Conservation (phyloP, 1,140 invertebrate species). For the Caligus rogercresseyi region DNA sequence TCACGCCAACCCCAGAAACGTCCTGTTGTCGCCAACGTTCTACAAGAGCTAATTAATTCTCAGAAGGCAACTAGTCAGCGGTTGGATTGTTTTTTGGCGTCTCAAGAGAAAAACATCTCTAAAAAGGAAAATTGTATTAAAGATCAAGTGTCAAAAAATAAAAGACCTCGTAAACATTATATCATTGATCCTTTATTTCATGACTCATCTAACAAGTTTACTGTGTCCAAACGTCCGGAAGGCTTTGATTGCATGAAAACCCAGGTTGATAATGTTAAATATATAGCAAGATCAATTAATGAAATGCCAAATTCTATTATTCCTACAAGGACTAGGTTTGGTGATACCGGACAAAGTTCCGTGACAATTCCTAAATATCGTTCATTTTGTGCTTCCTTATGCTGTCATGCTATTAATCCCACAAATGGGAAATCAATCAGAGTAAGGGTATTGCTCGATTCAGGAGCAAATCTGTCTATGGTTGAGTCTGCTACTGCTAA, state of each 20-base stretch:
- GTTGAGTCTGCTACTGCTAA: background rate
- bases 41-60: background rate
- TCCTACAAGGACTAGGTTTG: no score
- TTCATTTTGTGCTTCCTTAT: background rate
- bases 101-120: background rate
- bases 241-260: no score
- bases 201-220: background rate
- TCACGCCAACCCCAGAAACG: background rate
- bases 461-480: background rate
- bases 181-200: background rate
- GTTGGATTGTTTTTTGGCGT: background rate
- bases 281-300: no score
- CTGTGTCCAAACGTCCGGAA: no score
- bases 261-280: no score
- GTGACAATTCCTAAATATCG: background rate
- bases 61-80: background rate
- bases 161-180: background rate
- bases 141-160: constrained; percentile 1
- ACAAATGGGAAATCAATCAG: constrained; percentile 1
- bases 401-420: background rate
- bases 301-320: no score
- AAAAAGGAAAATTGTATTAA: background rate
- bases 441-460: background rate
- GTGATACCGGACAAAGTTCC: no score
- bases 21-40: background rate